A percentile compares a stretch with the other conserved stretches of the same genome.
Evolutionary conservation across 2,113 vertebrate genomes (phyloP).

Genomic region (Ursus arctos): DNA sequence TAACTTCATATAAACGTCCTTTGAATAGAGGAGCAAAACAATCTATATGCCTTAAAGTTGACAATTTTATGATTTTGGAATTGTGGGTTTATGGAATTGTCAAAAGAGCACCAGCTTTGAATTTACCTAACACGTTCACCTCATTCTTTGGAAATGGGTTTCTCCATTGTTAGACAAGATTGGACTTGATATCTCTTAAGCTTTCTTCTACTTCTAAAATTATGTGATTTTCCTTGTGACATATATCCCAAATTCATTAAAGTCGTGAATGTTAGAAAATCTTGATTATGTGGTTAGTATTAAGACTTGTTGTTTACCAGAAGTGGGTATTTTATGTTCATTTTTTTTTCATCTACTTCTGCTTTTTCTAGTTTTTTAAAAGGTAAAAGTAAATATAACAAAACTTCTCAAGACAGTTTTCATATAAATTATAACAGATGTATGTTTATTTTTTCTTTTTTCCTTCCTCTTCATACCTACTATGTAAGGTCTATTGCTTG

Average conservation of each 20-base stretch:
- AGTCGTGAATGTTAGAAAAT: not conserved
- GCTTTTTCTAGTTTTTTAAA: not conserved
- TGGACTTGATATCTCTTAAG: not conserved
- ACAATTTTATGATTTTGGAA: not conserved
- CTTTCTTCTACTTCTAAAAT: not conserved
- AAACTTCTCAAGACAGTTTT: not conserved
- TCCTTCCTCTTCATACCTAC: not conserved
- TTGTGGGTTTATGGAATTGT: not conserved
- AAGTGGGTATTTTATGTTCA: not conserved
- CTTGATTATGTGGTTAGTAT: not conserved
- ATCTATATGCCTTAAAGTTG: not conserved
- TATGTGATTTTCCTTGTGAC: not conserved
- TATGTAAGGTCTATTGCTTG: not conserved
- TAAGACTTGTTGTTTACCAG: not conserved
- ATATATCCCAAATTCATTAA: not conserved
- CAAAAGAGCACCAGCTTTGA: not conserved
- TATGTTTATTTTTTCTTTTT: not conserved
- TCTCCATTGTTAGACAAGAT: not conserved
- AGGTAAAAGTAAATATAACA: not conserved
- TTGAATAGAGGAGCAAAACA: not conserved
- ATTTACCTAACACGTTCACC: not conserved
- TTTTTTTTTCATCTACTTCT: not conserved
- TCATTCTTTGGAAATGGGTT: not conserved
- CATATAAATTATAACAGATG: not conserved
- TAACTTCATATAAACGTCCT: not conserved